phyloP scores from a whole-genome alignment of 2,113 vertebrate genomes.

The Alethe castanea region DNA sequence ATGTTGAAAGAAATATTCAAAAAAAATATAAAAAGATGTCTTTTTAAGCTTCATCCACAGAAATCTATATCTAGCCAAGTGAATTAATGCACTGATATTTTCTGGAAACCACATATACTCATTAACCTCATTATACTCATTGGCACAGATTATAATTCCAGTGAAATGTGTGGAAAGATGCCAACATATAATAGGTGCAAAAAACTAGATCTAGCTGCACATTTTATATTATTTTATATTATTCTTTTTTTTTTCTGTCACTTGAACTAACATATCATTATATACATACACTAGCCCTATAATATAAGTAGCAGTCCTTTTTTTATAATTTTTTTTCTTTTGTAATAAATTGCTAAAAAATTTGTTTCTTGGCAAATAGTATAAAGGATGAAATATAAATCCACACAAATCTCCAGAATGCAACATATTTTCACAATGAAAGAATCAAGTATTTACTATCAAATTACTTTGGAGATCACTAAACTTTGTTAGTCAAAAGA shows the following conservation, averaged over 20 bases:
- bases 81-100: neutral
- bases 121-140: neutral
- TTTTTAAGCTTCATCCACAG: neutral
- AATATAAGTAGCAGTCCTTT: neutral
- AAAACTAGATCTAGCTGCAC: neutral
- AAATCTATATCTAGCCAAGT: neutral
- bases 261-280: neutral
- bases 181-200: neutral
- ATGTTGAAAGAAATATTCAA: slow-evolving; percentile 14
- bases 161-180: neutral
- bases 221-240: neutral
- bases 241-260: neutral
- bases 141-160: neutral
- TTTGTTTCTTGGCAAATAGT: neutral
- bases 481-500: neutral
- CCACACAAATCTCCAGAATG: neutral
- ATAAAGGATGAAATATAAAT: neutral
- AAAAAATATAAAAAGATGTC: neutral
- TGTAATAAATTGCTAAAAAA: neutral
- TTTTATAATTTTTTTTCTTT: neutral
- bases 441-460: neutral
- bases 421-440: neutral
- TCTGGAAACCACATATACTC: neutral
- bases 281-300: neutral
- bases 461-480: neutral